Base-by-base conservation (phyloP, 2,888 invertebrate genomes). In the Lochmaea crataegi region DNA sequence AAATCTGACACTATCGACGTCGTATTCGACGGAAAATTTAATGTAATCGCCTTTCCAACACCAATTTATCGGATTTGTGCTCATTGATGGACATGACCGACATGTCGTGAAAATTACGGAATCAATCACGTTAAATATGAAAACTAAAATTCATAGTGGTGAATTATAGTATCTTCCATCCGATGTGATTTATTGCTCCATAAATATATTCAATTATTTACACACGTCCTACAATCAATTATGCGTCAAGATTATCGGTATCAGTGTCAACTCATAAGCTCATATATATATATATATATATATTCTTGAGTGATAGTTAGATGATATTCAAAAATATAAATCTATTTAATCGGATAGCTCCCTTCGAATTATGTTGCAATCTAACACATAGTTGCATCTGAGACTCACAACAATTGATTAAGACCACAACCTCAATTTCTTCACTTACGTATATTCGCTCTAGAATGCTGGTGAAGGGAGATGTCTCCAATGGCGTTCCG, bases 201-300 rank as follows among this genome's bases (percentile, higher is more conserved):
- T 32, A 68, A 53, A 68, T 61, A 53, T 68, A 68, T n/a, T 18
- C 42, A 58, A 67, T 68, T 61, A 68, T 68, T 68, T 63, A 68
- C 68, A 68, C 68, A 63, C 38, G 61, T 48, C 61, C 14, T 22
- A n/a, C 42, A 16, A 61, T 68, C 61, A 68, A 68, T 68, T 63
- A 63, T 53, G 41, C 53, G 42, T 41, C 41, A 68, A 68, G 63
- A 38, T 68, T 68, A 68, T 68, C 61, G 53, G 53, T n/a, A 68
- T 56, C 53, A 68, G 61, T 14, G 53, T 61, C 51, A 61, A 45
- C 61, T 53, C 41, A 68, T 68, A 63, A 68, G 68, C 68, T 63
- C 9, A 9, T 18, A 53, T 53, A n/a, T n/a, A n/a, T n/a, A n/a
- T n/a, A n/a, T n/a, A n/a, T n/a, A n/a, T n/a, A n/a, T n/a, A n/a